Conservation (phyloP, 2,797 vertebrate species). For the Tapirus indicus region DNA sequence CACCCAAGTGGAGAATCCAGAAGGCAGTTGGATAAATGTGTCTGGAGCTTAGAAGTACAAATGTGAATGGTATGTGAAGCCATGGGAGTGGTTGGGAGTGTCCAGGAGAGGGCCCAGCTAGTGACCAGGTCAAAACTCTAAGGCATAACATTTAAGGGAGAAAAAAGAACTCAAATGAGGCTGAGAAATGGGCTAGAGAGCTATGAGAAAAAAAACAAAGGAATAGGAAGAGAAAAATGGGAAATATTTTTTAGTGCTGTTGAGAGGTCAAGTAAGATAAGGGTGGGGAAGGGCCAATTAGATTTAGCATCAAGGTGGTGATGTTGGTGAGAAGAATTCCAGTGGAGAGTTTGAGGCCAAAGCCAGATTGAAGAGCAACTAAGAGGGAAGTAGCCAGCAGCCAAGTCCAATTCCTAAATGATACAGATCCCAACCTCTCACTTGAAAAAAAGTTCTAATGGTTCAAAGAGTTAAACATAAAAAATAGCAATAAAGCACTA, state of each 20-base stretch:
- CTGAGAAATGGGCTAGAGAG: neutral
- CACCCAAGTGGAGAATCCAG: neutral
- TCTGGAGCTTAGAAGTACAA: slow-evolving; percentile 10
- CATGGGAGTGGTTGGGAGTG: neutral
- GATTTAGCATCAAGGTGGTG: neutral
- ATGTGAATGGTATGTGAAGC: neutral
- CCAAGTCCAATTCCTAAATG: neutral
- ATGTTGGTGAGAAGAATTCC: neutral
- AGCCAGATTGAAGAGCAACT: neutral
- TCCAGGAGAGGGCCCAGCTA: neutral
- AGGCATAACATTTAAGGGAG: neutral
- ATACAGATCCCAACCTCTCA: neutral
- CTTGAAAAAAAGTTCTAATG: neutral
- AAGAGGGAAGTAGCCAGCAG: neutral
- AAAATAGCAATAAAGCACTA: neutral
- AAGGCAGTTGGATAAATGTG: neutral
- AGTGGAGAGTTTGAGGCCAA: neutral
- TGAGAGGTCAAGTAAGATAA: neutral
- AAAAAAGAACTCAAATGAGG: neutral
- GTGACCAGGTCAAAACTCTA: neutral
- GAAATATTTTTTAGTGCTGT: neutral
- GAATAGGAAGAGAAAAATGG: neutral
- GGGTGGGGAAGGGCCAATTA: neutral
- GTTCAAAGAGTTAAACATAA: slow-evolving; percentile 24
- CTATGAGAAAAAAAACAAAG: neutral